Evolutionary conservation across 2,113 vertebrate species (phyloP), one percentile per base, ranked within the genome.

Genomic region (Octodon degus): DNA sequence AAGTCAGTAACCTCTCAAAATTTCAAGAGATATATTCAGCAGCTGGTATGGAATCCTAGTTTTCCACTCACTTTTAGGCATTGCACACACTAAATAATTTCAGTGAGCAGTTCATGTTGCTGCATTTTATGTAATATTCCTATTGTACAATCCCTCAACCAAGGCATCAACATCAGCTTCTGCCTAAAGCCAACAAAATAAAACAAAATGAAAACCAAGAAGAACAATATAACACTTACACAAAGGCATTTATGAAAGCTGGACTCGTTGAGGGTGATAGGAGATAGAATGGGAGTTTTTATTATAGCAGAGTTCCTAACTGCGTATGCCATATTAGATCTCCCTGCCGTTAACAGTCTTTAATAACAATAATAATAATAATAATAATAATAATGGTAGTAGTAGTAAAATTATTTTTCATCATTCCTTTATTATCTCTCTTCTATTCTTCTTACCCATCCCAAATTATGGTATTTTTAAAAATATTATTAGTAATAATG

Each of bases 101-200:
- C n/a, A 79, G 58, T 77, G 22, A 77, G 20, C 65, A n/a, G 27
- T 58, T 92, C 30, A 37, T 47, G 34, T 79, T 94, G 37, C 83
- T 65, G 11, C 9, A 60, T 47, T 89, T 84, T 25, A 60, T 80
- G 14, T 47, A 34, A 93, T 84, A 60, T 6, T 70, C 19, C 72
- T 68, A 1, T 90, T 92, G 91, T 68, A 60, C 24, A 80, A 43
- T 81, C 63, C 53, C 76, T 63, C 80, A 62, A 32, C 30, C 17
- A 68, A 88, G 47, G 53, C 37, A 37, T 82, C 81, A 80, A 22
- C 47, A 81, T 86, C 86, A 86, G 62, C 32, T 30, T 12, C 34
- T 47, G 58, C 53, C 30, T 47, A 93, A 91, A 91, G 47, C 30
- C 43, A 95, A 93, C 25, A n/a, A 85, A 90, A 79, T 47, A 88